Evolutionary conservation across 2,888 invertebrate genomes (phyloP), one percentile per base, ranked within the genome.

Genomic region (Hoplodrina ambigua): DNA sequence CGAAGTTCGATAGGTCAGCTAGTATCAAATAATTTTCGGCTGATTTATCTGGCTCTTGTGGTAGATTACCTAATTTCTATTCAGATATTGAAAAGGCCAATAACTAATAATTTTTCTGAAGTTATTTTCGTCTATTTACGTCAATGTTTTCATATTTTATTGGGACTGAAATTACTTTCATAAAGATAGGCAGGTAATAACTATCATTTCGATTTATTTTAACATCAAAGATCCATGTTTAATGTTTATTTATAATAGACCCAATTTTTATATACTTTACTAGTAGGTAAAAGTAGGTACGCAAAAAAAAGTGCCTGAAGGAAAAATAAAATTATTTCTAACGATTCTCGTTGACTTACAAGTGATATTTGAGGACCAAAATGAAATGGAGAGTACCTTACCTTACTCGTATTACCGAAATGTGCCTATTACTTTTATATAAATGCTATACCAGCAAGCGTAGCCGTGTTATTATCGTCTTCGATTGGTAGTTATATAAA

Each of bases 361-460:
- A 59, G 58, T 52, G n/a, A 30, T 11, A n/a, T 60, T 60, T 37
- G 7, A 49, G 25, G 53, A 57, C 10, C 10, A 60, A 50, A 25
- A 75, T 20, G 19, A 44, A 58, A 69, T 52, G 15, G 53, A 50
- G 20, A 52, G 41, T 20, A 74, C 62, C 25, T 15, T 10, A 44
- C 19, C 1, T 59, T 17, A 60, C 1, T 13, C 37, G 11, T 60
- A n/a, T 62, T 49, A 54, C 20, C 33, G 7, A 49, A 44, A 8
- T 11, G 6, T 37, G 37, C 37, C 37, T 50, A 50, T 17, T 19
- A 20, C n/a, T 46, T 59, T 60, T 10, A 25, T 13, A n/a, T 44
- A 46, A 13, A 41, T 41, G 11, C 41, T 13, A 41, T 0, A 33
- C 33, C 33, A 33, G 33, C 33, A 33, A 33, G 7, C 0, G 4